Percentiles rank a stretch among this genome's conserved stretches.
phyloP scores from a whole-genome alignment of 1,140 invertebrate genomes.

The Penaeus vannamei region DNA sequence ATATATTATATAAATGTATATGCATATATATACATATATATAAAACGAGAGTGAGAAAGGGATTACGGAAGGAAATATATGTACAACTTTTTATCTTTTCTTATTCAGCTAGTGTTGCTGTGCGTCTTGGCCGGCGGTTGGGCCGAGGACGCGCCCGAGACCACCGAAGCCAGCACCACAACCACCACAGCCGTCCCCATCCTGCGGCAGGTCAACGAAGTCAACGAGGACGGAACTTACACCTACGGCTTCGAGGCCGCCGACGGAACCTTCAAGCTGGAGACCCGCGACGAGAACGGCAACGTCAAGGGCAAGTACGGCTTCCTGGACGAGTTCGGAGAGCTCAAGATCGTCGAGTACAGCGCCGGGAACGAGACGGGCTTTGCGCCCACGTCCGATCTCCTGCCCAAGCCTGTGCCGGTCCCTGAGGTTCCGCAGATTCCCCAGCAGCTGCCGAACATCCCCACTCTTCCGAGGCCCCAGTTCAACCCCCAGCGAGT shows the following conservation, averaged over 20 bases:
- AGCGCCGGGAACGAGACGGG: constrained; percentile 69
- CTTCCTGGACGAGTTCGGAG: constrained; percentile 84
- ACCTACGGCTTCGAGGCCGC: constrained; percentile 88
- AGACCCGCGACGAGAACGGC: constrained; percentile 84
- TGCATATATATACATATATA: too few species aligned
- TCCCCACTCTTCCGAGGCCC: constrained; percentile 12
- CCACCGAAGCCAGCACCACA: constrained; percentile 34
- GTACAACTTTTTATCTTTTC: too few species aligned
- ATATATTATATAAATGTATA: too few species aligned
- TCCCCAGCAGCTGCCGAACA: constrained; percentile 31
- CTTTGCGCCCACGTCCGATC: not conserved
- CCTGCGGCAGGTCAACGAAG: constrained; percentile 83
- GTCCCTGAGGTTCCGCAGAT: constrained; percentile 27
- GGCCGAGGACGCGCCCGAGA: constrained; percentile 11
- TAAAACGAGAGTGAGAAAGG: too few species aligned
- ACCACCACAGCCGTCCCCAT: constrained; percentile 74
- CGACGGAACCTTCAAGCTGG: constrained; percentile 86
- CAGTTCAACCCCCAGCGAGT: constrained; percentile 50
- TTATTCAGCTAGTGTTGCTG: constrained; percentile 23
- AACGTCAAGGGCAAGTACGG: constrained; percentile 90
- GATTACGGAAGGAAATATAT: too few species aligned
- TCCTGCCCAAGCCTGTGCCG: constrained; percentile 39
- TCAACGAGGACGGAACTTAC: constrained; percentile 88
- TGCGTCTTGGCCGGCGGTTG: constrained; percentile 32
- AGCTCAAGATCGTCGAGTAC: constrained; percentile 89